phyloP scores from a whole-genome alignment of 2,113 vertebrate species.

The Tinamus guttatus region DNA sequence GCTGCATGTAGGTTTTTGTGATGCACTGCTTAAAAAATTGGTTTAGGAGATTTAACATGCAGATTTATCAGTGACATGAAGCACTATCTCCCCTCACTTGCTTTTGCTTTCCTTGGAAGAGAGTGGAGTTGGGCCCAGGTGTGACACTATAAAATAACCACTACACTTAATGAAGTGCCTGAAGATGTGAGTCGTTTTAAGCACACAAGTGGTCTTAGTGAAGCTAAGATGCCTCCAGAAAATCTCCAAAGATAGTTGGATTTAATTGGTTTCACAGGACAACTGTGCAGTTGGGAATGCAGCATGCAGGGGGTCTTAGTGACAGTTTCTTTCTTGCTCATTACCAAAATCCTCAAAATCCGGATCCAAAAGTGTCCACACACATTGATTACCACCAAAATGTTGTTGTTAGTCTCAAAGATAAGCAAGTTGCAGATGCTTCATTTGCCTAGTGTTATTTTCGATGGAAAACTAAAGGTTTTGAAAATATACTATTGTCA shows the following conservation, averaged over 20 bases:
- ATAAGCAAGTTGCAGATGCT: conserved; percentile 41
- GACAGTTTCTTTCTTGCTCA: not conserved
- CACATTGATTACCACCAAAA: conserved; percentile 31
- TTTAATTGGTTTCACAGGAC: not conserved
- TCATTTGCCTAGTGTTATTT: conserved; percentile 52
- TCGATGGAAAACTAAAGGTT: conserved; percentile 49
- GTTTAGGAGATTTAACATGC: no score
- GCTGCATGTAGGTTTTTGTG: no score
- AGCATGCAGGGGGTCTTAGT: conserved; percentile 20
- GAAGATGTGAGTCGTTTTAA: rapidly evolving
- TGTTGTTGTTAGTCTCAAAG: conserved; percentile 40
- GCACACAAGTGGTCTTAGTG: not conserved
- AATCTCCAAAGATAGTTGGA: not conserved
- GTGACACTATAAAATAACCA: rapidly evolving
- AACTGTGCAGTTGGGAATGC: conserved; percentile 32
- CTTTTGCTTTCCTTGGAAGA: not conserved
- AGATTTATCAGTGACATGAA: no score
- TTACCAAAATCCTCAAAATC: conserved; percentile 36
- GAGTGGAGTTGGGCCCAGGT: no score
- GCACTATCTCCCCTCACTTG: no score
- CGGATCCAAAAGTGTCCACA: not conserved
- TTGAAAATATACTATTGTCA: conserved; percentile 42
- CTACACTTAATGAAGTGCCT: not conserved
- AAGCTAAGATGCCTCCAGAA: not conserved
- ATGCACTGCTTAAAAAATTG: no score